These are phyloP conservation scores for Tautogolabrus adspersus DNA, from an alignment of 2,113 vertebrate species.

Conservation along the genomic window DNA sequence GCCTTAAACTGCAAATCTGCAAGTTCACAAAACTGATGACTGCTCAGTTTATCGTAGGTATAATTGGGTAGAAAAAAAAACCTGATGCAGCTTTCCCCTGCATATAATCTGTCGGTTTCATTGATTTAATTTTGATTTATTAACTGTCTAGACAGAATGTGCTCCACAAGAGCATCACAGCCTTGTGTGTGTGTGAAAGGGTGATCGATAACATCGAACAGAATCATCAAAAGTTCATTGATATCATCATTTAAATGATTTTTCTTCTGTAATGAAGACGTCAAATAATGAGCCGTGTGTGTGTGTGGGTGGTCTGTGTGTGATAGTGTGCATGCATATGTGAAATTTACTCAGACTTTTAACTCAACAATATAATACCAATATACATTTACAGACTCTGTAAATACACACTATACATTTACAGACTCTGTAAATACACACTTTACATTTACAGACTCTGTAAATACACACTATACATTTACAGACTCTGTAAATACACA, in stretches of 20 bases:
- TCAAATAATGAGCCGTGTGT: too few relatives aligned
- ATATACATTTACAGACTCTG: too few relatives aligned
- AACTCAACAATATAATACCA: too few relatives aligned
- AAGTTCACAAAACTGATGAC: slow-evolving; percentile 40
- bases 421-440: too few relatives aligned
- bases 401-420: too few relatives aligned
- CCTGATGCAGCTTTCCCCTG: slow-evolving; percentile 56
- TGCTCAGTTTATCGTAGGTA: slow-evolving; percentile 17
- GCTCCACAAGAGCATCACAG: slow-evolving; percentile 13
- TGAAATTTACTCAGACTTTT: too few relatives aligned
- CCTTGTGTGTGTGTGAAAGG: background rate
- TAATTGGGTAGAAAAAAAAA: slow-evolving; percentile 50
- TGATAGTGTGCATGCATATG: too few relatives aligned
- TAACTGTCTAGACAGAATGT: slow-evolving; percentile 28
- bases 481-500: too few relatives aligned
- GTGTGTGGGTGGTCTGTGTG: too few relatives aligned
- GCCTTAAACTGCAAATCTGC: slow-evolving; percentile 3
- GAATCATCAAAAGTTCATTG: background rate
- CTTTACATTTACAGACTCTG: too few relatives aligned
- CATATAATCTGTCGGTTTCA: slow-evolving; percentile 41
- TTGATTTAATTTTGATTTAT: slow-evolving; percentile 33
- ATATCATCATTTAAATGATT: background rate
- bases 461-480: too few relatives aligned
- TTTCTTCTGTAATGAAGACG: too few relatives aligned
- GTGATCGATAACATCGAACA: background rate